Evolutionary conservation across 2,113 vertebrate genomes (phyloP).

Genomic region (Hipposideros armiger): DNA sequence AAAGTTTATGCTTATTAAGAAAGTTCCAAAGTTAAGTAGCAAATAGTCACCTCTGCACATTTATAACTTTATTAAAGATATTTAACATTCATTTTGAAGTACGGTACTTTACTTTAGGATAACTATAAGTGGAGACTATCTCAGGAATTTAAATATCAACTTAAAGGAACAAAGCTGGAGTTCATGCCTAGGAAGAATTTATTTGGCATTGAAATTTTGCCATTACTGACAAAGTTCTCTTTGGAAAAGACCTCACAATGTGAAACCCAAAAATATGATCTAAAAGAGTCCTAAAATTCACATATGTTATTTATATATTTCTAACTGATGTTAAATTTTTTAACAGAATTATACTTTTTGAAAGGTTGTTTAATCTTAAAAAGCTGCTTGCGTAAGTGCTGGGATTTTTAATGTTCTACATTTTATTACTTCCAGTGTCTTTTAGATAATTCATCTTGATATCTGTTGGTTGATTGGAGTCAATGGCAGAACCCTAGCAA

Average conservation of each 20-base stretch:
- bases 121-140: neutral
- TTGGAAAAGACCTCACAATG: neutral
- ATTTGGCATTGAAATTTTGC: conserved; percentile 9
- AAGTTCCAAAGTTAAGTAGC: neutral
- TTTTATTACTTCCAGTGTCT: conserved; percentile 61
- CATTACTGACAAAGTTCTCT: conserved; percentile 1
- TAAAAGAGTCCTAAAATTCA: conserved; percentile 15
- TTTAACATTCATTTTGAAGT: conserved; percentile 11
- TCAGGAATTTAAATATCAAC: conserved; percentile 49
- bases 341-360: neutral
- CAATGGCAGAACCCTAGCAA: conserved; percentile 58
- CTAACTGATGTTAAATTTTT: conserved; percentile 27
- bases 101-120: conserved; percentile 39
- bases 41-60: neutral
- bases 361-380: conserved; percentile 48
- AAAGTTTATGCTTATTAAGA: neutral
- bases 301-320: conserved; percentile 39
- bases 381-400: neutral
- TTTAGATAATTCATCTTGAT: conserved; percentile 71
- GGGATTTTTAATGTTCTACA: conserved; percentile 58
- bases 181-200: conserved; percentile 22
- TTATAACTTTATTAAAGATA: conserved; percentile 46
- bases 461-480: conserved; percentile 70
- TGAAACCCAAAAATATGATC: conserved; percentile 34
- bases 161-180: conserved; percentile 15